Base-by-base conservation (phyloP, 2,113 vertebrate species). In the Andinoacara biseriatus region DNA sequence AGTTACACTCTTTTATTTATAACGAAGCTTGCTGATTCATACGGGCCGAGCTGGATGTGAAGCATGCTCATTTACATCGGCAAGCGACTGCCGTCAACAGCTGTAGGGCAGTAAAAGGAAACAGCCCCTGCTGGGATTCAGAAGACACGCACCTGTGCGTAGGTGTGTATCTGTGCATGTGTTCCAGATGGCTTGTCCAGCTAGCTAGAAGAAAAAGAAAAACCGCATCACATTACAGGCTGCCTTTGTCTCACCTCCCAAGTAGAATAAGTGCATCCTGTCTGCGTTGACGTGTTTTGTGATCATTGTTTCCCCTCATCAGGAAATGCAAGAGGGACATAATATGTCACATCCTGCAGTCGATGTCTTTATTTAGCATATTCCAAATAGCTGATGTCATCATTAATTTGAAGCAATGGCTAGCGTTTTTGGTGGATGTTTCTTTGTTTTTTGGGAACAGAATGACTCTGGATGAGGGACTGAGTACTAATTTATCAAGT, bases 221-320 rank as follows among this genome's bases (percentile, higher is more conserved):
- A 69, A 24, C 80, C 79, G 94, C 82, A 78, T 94, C 94, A 91
- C 43, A 14, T 94, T 94, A 91, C 94, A 92, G 72, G 78, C 65
- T 78, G 76, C 85, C 80, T 91, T 93, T 94, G 92, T 94, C 74
- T 93, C 76, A 75, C 89, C 89, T 91, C 89, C 80, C 85, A 74
- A 81, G 87, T 79, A 46, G 57, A 52, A 86, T 76, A 24, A 76
- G 76, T 72, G 65, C 54, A 80, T 82, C 76, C 78, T 82, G 87
- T 87, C 87, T 86, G 75, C 60, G 82, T 58, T 89, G 87, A 89
- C 31, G 57, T 76, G 57, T 88, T 85, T 90, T 86, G 79, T 75
- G 43, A 76, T 89, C 89, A 87, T 92, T 91, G 91, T 93, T 89
- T 86, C 86, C 86, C 52, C 31, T 7, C 2, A 52, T 69, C 62